phyloP scores from a whole-genome alignment of 2,113 vertebrate species.

The Spilogale gracilis region DNA sequence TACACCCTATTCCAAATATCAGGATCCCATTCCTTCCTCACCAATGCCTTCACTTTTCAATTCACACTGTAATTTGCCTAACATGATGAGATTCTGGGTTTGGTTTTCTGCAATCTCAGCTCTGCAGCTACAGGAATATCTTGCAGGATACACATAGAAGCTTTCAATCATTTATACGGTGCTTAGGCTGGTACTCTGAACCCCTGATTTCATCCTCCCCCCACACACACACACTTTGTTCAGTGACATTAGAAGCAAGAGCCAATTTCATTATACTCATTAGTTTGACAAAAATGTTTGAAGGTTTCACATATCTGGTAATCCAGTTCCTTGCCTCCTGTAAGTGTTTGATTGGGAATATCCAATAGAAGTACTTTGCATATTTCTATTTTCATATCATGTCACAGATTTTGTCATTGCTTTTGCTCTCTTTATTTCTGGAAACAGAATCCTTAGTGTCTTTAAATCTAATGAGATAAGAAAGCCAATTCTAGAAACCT shows the following conservation, averaged over 20 bases:
- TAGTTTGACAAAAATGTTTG: conserved; percentile 2
- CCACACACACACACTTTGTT: not conserved
- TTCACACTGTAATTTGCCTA: not conserved
- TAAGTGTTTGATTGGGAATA: not conserved
- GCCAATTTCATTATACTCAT: not conserved
- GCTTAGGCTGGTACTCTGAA: not conserved
- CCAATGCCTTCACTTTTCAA: not conserved
- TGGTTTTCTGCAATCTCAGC: not conserved
- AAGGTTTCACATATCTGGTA: not conserved
- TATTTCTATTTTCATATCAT: not conserved
- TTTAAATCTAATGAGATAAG: not conserved
- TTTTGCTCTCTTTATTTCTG: not conserved
- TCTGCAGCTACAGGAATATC: not conserved
- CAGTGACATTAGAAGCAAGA: not conserved
- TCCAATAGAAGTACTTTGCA: not conserved
- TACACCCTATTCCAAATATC: not conserved
- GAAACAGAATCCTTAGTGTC: not conserved
- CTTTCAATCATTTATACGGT: not conserved
- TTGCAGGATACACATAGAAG: not conserved
- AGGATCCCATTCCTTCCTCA: not conserved
- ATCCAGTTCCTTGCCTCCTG: not conserved
- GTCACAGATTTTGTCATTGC: not conserved
- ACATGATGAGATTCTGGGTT: not conserved
- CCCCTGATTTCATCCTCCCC: not conserved
- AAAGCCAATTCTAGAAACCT: not conserved